Percentiles rank a stretch among this genome's conserved stretches.
Evolutionary conservation across 2,113 vertebrate species (phyloP).

Genomic region (Sander lucioperca): DNA sequence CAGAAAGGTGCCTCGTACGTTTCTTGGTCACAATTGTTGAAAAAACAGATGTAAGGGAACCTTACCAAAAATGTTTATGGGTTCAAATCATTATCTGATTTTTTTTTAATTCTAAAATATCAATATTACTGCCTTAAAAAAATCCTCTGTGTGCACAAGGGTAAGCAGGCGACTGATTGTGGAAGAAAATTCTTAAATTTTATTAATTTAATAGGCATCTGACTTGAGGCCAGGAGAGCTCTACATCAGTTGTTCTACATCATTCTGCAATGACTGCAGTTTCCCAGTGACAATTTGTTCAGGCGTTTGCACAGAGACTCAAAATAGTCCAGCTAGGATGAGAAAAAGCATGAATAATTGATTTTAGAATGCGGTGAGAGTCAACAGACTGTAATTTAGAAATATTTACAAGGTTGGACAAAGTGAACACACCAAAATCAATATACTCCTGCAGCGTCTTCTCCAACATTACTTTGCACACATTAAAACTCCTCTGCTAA

Average conservation of each 20-base stretch:
- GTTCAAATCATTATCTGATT: too few species aligned
- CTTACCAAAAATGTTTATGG: too few species aligned
- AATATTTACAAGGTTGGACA: constrained; percentile 46
- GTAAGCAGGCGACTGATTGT: neutral
- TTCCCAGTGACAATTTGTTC: constrained; percentile 26
- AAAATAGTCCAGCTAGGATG: constrained; percentile 23
- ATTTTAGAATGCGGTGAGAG: constrained; percentile 26
- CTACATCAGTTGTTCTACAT: neutral
- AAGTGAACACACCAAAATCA: constrained; percentile 8
- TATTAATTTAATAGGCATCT: neutral
- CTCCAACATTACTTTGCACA: neutral
- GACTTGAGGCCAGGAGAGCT: neutral
- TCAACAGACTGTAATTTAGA: constrained; percentile 46
- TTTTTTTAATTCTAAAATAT: too few species aligned
- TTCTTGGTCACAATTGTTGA: too few species aligned
- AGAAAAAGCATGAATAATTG: constrained; percentile 38
- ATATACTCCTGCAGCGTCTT: neutral
- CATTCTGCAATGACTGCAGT: constrained; percentile 21
- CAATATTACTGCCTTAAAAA: neutral
- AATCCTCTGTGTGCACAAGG: too few species aligned
- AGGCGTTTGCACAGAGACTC: constrained; percentile 1
- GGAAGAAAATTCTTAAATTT: neutral
- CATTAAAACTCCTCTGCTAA: neutral
- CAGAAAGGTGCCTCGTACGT: neutral
- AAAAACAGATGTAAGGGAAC: too few species aligned